Conservation (phyloP, 2,888 invertebrate genomes). For the Troides oblongomaculatus region DNA sequence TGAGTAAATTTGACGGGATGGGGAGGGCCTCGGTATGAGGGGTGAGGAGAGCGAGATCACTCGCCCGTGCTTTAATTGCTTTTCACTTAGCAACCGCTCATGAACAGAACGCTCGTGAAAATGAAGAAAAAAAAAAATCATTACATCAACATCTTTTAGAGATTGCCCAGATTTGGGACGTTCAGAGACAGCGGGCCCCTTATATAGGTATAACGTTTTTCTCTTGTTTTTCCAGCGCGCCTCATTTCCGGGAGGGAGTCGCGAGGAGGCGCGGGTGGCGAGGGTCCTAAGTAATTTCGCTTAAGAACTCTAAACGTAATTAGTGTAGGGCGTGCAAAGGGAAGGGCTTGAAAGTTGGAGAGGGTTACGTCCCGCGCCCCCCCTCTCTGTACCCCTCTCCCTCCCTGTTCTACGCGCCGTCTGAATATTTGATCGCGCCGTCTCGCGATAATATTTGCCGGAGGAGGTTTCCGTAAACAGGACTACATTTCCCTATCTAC, state of each 20-base stretch:
- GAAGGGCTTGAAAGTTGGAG: constrained; percentile 82
- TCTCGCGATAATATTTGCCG: constrained; percentile 79
- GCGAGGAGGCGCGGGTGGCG: constrained; percentile 67
- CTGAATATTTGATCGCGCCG: constrained; percentile 79
- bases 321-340: constrained; percentile 83
- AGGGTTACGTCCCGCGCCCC: constrained; percentile 78
- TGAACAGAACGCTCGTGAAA: constrained; percentile 75
- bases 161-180: constrained; percentile 78
- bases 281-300: constrained; percentile 84
- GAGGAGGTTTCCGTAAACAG: constrained; percentile 78
- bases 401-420: constrained; percentile 62
- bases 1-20: constrained; percentile 54
- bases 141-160: constrained; percentile 79
- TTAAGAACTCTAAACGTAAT: constrained; percentile 86
- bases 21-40: constrained; percentile 42
- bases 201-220: constrained; percentile 69
- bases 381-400: background rate
- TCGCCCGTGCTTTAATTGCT: constrained; percentile 81
- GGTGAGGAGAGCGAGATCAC: constrained; percentile 68
- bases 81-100: constrained; percentile 80
- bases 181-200: constrained; percentile 70
- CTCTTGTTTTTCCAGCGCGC: constrained; percentile 79
- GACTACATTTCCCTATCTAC: constrained; percentile 71
- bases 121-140: constrained; percentile 75
- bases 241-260: constrained; percentile 77